Evolutionary conservation across 2,888 invertebrate genomes (phyloP).

Genomic region (Thecocarcelia acutangulata): DNA sequence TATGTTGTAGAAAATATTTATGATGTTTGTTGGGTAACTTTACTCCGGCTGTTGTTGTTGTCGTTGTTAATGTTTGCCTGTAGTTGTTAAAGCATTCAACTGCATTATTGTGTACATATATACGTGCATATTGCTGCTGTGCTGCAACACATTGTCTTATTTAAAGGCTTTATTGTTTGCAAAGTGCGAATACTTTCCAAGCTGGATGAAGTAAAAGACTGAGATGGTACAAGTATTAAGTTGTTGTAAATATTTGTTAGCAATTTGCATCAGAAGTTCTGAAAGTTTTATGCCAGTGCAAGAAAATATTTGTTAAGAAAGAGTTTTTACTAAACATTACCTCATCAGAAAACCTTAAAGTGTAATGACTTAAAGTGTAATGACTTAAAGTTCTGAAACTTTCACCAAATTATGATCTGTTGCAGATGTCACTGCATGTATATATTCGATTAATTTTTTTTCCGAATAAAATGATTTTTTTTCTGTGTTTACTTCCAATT

Average conservation of each 20-base stretch:
- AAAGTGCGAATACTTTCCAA: slow-evolving; percentile 58
- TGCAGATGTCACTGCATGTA: no score
- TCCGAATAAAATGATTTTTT: no score
- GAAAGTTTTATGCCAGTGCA: not conserved
- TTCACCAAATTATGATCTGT: no score
- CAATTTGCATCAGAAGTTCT: slow-evolving; percentile 11
- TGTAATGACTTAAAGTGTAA: no score
- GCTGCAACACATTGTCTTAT: slow-evolving; percentile 47
- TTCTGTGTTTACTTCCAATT: no score
- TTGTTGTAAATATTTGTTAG: slow-evolving; percentile 45
- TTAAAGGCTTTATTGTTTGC: slow-evolving; percentile 60
- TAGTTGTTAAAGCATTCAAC: not conserved
- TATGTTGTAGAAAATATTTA: slow-evolving; percentile 70
- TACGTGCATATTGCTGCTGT: not conserved
- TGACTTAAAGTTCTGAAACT: no score
- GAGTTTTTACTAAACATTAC: no score
- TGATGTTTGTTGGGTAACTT: slow-evolving; percentile 57
- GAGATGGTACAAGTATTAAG: slow-evolving; percentile 49
- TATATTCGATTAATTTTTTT: no score
- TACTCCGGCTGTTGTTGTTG: slow-evolving; percentile 11
- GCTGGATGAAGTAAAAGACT: slow-evolving; percentile 33
- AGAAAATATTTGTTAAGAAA: no score
- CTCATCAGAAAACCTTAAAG: no score
- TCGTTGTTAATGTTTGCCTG: not conserved
- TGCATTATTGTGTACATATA: not conserved